Evolutionary conservation across 1,140 invertebrate genomes (phyloP).

Genomic region (Idris sp.): DNA sequence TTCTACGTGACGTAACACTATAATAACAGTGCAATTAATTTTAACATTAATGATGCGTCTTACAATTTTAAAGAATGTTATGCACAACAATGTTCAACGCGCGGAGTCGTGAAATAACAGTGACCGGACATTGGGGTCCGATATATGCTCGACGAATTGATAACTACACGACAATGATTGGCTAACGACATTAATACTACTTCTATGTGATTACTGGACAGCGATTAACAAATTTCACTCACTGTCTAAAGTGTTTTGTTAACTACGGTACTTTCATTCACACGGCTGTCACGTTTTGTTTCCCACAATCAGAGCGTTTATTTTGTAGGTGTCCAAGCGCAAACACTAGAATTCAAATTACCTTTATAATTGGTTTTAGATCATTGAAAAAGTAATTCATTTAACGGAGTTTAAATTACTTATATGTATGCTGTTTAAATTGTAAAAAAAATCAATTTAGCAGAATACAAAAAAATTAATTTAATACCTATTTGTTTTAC

Average conservation of each 20-base stretch:
- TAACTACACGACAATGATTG: constrained; percentile 57
- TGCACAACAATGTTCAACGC: neutral
- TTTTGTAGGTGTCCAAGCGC: too few species aligned
- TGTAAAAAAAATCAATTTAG: too few species aligned
- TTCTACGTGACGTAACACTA: constrained; percentile 11
- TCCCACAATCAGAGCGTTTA: neutral
- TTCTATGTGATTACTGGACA: constrained; percentile 23
- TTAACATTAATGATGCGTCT: neutral
- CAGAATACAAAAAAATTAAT: too few species aligned
- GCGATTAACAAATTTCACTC: constrained; percentile 39
- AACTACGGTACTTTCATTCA: constrained; percentile 2
- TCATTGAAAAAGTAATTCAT: too few species aligned
- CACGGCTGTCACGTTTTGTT: neutral
- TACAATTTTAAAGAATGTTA: constrained; percentile 5
- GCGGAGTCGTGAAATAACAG: constrained; percentile 31
- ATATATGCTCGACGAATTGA: constrained; percentile 55
- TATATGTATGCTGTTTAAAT: too few species aligned
- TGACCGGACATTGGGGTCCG: constrained; percentile 51
- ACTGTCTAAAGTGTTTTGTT: constrained; percentile 1
- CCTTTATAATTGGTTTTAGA: too few species aligned
- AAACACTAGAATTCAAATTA: too few species aligned
- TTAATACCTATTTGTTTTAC: too few species aligned
- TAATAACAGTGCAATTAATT: constrained; percentile 1
- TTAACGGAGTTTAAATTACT: too few species aligned
- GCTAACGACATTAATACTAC: constrained; percentile 48